Conservation (phyloP, 2,797 vertebrate genomes). For the Enteromius thamalakanensis region DNA sequence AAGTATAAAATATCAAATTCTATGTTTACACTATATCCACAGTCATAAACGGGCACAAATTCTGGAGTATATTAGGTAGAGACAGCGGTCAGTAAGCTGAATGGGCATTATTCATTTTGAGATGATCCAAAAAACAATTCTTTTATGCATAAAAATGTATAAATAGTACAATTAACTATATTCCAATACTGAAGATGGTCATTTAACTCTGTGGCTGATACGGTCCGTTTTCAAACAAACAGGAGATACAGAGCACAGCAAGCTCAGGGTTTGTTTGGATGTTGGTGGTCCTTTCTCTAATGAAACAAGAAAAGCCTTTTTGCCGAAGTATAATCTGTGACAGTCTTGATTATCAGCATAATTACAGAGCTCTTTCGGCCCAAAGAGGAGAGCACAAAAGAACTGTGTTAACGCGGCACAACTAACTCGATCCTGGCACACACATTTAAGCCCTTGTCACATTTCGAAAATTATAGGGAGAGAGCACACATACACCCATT, state of each 20-base stretch:
- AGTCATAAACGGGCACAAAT: background rate
- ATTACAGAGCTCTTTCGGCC: constrained; percentile 74
- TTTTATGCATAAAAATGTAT: background rate
- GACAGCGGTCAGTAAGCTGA: background rate
- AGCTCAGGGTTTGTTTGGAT: constrained; percentile 41
- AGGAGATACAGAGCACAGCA: constrained; percentile 47
- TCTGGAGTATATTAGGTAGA: background rate
- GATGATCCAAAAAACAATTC: background rate
- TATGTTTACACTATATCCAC: too few relatives aligned
- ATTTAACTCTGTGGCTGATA: background rate
- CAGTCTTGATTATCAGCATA: constrained; percentile 78
- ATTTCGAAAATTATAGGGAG: constrained; percentile 74
- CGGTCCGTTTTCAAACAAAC: constrained; percentile 47
- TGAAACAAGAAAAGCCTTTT: constrained; percentile 69
- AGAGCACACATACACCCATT: constrained; percentile 60
- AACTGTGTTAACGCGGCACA: constrained; percentile 71
- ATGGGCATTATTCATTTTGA: background rate
- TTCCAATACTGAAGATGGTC: background rate
- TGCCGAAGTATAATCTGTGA: constrained; percentile 70
- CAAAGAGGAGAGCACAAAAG: constrained; percentile 69
- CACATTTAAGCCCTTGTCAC: constrained; percentile 66
- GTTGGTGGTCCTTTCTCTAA: constrained; percentile 65
- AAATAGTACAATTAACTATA: background rate
- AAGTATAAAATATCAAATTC: too few relatives aligned
- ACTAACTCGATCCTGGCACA: constrained; percentile 79